Percentiles rank a stretch among this genome's conserved stretches.
These are phyloP conservation scores for Patella depressa DNA, from an alignment of 2,888 invertebrate genomes.

Conservation along the genomic window DNA sequence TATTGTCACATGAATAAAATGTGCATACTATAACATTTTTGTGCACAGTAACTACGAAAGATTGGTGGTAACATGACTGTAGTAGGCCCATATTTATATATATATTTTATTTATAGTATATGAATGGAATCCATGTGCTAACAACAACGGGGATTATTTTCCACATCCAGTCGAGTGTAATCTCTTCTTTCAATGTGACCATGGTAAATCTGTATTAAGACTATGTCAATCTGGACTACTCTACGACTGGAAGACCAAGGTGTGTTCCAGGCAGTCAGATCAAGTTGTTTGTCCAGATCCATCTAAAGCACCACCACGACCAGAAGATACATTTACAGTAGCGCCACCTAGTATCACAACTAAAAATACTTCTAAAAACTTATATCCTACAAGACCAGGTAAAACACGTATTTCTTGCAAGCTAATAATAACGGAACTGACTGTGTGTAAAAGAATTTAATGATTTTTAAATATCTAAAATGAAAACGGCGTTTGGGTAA, in stretches of 20 bases:
- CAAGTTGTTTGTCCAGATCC: constrained; percentile 40
- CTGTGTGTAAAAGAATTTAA: too few species aligned
- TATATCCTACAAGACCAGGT: constrained; percentile 10
- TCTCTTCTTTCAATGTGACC: constrained; percentile 55
- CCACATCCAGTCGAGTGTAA: constrained; percentile 53
- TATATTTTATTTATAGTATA: constrained; percentile 3
- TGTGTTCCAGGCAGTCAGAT: constrained; percentile 33
- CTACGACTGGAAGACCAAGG: constrained; percentile 31
- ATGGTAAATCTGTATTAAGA: constrained; percentile 43
- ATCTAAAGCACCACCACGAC: constrained; percentile 27
- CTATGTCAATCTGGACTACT: constrained; percentile 43
- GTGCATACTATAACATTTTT: too few species aligned
- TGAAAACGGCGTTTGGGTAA: too few species aligned
- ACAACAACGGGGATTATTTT: constrained; percentile 39
- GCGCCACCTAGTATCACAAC: constrained; percentile 16
- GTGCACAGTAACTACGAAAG: too few species aligned
- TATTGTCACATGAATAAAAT: too few species aligned
- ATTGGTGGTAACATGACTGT: too few species aligned
- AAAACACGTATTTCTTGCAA: background rate
- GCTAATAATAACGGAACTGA: background rate
- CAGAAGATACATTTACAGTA: constrained; percentile 15
- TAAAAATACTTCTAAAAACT: background rate
- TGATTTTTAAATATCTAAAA: too few species aligned
- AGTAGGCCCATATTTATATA: background rate
- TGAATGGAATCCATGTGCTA: constrained; percentile 21